Percentiles rank a stretch among this genome's conserved stretches.
Evolutionary conservation across 2,888 invertebrate genomes (phyloP).

Genomic region (Megaustenia siamemsis): DNA sequence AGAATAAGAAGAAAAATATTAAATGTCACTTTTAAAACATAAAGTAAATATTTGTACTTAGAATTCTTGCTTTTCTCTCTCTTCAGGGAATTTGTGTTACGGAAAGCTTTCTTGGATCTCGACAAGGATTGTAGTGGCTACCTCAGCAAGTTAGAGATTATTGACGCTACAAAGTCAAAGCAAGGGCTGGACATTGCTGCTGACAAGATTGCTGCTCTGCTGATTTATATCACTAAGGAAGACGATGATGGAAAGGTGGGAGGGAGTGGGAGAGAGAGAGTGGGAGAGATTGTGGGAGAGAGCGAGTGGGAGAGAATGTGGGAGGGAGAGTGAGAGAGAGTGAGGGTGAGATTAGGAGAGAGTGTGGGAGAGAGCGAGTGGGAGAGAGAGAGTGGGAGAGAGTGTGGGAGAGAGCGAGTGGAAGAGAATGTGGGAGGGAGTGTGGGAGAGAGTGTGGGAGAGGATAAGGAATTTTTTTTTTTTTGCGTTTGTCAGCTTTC

Average conservation of each 20-base stretch:
- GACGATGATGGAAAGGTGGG: slow-evolving; percentile 46
- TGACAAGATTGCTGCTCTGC: slow-evolving; percentile 67
- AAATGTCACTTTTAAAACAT: too few species aligned
- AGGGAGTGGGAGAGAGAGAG: not conserved
- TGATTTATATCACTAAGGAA: slow-evolving; percentile 63
- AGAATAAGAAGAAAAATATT: too few species aligned
- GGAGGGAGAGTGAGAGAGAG: not conserved
- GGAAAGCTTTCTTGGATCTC: slow-evolving; percentile 67
- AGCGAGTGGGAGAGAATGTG: not conserved
- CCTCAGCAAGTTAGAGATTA: slow-evolving; percentile 67
- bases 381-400: not conserved
- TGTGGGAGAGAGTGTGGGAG: not conserved
- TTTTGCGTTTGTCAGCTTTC: too few species aligned
- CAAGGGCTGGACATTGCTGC: slow-evolving; percentile 65
- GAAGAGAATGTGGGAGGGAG: not conserved
- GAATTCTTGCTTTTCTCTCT: too few species aligned
- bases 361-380: not conserved
- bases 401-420: not conserved
- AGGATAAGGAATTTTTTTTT: too few species aligned
- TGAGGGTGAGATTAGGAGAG: not conserved
- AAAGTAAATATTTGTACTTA: too few species aligned
- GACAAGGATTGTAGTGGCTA: slow-evolving; percentile 72
- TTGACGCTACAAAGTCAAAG: slow-evolving; percentile 62
- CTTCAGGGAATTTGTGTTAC: slow-evolving; percentile 67
- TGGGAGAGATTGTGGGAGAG: not conserved